A percentile compares a stretch with the other conserved stretches of the same genome.
phyloP scores from a whole-genome alignment of 1,140 invertebrate species.

The Pseudomyrmex pallidus region DNA sequence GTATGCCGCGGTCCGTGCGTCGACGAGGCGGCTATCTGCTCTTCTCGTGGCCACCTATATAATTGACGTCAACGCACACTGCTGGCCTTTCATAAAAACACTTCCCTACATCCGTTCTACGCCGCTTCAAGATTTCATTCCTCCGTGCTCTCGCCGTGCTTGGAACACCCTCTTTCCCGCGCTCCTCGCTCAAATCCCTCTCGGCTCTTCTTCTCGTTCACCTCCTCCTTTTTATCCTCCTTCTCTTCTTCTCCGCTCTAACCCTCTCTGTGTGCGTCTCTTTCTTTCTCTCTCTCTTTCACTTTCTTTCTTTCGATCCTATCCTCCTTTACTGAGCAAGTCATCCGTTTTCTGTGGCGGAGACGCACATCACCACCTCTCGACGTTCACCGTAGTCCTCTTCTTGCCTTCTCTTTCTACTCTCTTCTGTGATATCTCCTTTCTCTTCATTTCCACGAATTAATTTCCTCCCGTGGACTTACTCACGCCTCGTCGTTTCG shows the following conservation, averaged over 20 bases:
- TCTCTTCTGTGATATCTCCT: conserved; percentile 18
- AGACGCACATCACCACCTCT: conserved; percentile 53
- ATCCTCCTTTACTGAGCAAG: conserved; percentile 37
- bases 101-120: conserved; percentile 82
- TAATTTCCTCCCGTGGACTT: conserved; percentile 62
- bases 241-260: conserved; percentile 59
- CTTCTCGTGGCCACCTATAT: conserved; percentile 81
- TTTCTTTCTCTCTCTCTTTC: conserved; percentile 3
- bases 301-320: conserved; percentile 31
- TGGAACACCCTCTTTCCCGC: conserved; percentile 2
- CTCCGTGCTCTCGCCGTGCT: conserved; percentile 59
- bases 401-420: neutral
- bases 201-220: conserved; percentile 6
- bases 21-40: conserved; percentile 75
- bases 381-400: conserved; percentile 11
- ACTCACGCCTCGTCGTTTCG: conserved; percentile 54
- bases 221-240: neutral
- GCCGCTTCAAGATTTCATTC: conserved; percentile 73
- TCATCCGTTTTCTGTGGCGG: conserved; percentile 58
- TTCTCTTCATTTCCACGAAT: conserved; percentile 61
- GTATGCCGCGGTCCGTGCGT: conserved; percentile 53
- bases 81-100: conserved; percentile 85
- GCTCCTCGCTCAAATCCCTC: neutral
- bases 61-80: conserved; percentile 84
- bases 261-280: conserved; percentile 73